phyloP scores from a whole-genome alignment of 2,888 invertebrate genomes.

The Ichneumon xanthorius region DNA sequence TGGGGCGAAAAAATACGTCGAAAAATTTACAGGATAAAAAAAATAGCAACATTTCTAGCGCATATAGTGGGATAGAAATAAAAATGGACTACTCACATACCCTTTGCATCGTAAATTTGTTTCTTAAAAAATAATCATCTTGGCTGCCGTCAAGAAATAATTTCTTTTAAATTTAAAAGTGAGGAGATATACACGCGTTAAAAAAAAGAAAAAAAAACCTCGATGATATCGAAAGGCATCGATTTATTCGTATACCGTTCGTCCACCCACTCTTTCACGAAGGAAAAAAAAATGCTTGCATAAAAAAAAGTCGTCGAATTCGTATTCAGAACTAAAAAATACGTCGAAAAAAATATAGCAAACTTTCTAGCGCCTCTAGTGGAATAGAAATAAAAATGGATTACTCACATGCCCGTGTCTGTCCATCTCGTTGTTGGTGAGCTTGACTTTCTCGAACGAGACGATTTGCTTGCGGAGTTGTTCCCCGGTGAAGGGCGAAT shows the following conservation, averaged over 20 bases:
- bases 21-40: not conserved
- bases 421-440: slow-evolving; percentile 99
- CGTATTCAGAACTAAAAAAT: slow-evolving; percentile 9
- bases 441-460: slow-evolving; percentile 99
- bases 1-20: not conserved
- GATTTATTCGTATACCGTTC: no score
- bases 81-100: slow-evolving; percentile 86
- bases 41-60: not conserved
- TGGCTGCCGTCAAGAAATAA: no score
- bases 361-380: not conserved
- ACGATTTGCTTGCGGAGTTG: slow-evolving; percentile 98
- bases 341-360: not conserved
- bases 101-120: no score
- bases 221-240: no score
- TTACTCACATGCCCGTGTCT: slow-evolving; percentile 95
- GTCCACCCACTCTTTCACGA: not conserved
- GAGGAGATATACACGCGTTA: no score
- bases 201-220: no score
- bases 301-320: not conserved
- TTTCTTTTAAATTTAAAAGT: no score
- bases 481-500: slow-evolving; percentile 97
- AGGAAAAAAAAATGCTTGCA: slow-evolving; percentile 7
- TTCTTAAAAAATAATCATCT: no score
- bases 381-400: slow-evolving; percentile 30
- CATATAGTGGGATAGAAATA: slow-evolving; percentile 33